Evolutionary conservation across 2,113 vertebrate genomes (phyloP).

Genomic region (Coracopsis vasa): DNA sequence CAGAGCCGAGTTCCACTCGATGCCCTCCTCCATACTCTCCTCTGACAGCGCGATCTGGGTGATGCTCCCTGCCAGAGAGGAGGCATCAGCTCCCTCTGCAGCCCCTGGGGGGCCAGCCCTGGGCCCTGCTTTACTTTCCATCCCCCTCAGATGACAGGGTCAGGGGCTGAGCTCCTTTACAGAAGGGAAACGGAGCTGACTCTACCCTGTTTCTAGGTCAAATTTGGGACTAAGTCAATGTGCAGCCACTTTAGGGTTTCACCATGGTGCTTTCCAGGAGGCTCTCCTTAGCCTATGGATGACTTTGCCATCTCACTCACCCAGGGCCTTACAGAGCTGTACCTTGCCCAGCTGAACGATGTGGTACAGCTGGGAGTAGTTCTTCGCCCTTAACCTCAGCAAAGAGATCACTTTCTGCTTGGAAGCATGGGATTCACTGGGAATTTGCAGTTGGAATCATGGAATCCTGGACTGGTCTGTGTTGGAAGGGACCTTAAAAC

Average conservation of each 20-base stretch:
- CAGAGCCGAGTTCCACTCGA: constrained; percentile 80
- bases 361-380: not conserved
- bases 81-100: not conserved
- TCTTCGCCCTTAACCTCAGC: not conserved
- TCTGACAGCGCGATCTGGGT: constrained; percentile 78
- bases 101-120: not conserved
- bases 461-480: not conserved
- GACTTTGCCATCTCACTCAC: not conserved
- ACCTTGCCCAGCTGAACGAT: not conserved
- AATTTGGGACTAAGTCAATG: not conserved
- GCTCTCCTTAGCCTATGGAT: not conserved
- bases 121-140: not conserved
- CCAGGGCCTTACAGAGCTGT: not conserved
- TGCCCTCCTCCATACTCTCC: constrained; percentile 81
- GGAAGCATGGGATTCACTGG: not conserved
- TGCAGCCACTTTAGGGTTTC: not conserved
- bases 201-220: not conserved
- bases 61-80: constrained; percentile 70
- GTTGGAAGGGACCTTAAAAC: not conserved
- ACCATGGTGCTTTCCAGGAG: not conserved
- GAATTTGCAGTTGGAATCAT: not conserved
- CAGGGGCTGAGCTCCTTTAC: not conserved
- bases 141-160: not conserved
- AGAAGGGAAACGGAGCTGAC: not conserved
- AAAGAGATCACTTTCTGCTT: not conserved